A percentile compares a stretch with the other conserved stretches of the same genome.
Conservation (phyloP, 2,888 invertebrate genomes). For the Yponomeuta evonymella region DNA sequence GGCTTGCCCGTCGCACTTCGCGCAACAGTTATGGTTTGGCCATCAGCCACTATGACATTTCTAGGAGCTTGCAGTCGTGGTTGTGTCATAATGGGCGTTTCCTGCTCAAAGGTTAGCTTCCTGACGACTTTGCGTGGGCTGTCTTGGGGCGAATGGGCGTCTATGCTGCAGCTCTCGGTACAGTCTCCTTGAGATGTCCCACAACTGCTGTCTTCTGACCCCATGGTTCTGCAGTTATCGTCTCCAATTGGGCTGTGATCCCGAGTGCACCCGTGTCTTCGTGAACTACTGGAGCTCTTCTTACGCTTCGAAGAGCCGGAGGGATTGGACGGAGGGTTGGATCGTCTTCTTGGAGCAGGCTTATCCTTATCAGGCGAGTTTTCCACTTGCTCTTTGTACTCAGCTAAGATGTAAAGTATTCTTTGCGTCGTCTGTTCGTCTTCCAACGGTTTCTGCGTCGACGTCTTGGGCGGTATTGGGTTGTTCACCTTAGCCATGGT, state of each 20-base stretch:
- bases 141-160: constrained; percentile 75
- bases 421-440: constrained; percentile 88
- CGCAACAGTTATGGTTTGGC: constrained; percentile 79
- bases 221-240: constrained; percentile 81
- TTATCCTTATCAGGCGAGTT: constrained; percentile 90
- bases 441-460: constrained; percentile 83
- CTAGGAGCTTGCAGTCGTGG: constrained; percentile 52
- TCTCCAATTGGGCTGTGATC: constrained; percentile 79
- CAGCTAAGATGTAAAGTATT: constrained; percentile 86
- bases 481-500: constrained; percentile 78
- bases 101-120: constrained; percentile 49
- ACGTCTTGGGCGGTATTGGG: constrained; percentile 75
- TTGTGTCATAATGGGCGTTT: constrained; percentile 32
- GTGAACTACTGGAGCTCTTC: constrained; percentile 79
- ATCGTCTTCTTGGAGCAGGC: constrained; percentile 84
- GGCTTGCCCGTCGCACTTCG: constrained; percentile 78
- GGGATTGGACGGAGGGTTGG: constrained; percentile 84
- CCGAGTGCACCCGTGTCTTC: constrained; percentile 66
- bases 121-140: constrained; percentile 65
- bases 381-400: constrained; percentile 86
- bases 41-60: constrained; percentile 78
- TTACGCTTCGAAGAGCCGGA: constrained; percentile 82
- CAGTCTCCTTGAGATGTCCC: constrained; percentile 78
- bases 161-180: constrained; percentile 60
- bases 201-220: constrained; percentile 86